phyloP scores from a whole-genome alignment of 2,888 invertebrate species.

The Hartigia nigra region DNA sequence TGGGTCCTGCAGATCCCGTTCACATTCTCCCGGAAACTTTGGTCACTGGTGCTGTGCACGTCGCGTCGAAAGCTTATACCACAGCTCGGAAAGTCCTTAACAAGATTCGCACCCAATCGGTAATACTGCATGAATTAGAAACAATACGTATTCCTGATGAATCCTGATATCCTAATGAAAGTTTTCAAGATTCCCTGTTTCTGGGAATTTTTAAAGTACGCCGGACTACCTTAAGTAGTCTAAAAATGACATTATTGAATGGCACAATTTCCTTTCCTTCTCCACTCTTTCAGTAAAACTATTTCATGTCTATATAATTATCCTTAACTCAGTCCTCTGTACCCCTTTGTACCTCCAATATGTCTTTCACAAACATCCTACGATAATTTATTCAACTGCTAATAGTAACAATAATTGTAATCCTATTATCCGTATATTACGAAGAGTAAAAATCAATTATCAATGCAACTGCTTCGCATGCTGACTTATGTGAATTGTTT shows the following conservation, averaged over 20 bases:
- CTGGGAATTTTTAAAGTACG: neutral
- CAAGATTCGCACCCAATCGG: slow-evolving; percentile 54
- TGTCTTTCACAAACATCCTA: neutral
- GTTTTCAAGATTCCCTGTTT: neutral
- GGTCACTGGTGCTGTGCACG: slow-evolving; percentile 64
- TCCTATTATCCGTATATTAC: neutral
- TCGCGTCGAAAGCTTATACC: slow-evolving; percentile 64
- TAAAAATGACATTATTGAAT: neutral
- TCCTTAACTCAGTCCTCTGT: neutral
- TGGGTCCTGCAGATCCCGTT: slow-evolving; percentile 34
- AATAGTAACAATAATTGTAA: neutral
- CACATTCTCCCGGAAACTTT: slow-evolving; percentile 63
- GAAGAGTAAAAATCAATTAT: neutral
- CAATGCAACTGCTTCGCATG: neutral
- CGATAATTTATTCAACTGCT: neutral
- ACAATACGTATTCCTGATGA: neutral
- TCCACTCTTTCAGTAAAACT: neutral
- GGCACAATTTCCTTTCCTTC: neutral
- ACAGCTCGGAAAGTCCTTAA: slow-evolving; percentile 65
- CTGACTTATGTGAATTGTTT: no score
- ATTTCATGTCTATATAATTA: neutral
- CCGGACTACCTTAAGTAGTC: neutral
- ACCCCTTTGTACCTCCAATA: neutral
- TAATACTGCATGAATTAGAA: slow-evolving; percentile 22
- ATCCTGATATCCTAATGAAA: neutral